phyloP scores from a whole-genome alignment of 2,888 invertebrate species.

The Eubasilissa splendida region DNA sequence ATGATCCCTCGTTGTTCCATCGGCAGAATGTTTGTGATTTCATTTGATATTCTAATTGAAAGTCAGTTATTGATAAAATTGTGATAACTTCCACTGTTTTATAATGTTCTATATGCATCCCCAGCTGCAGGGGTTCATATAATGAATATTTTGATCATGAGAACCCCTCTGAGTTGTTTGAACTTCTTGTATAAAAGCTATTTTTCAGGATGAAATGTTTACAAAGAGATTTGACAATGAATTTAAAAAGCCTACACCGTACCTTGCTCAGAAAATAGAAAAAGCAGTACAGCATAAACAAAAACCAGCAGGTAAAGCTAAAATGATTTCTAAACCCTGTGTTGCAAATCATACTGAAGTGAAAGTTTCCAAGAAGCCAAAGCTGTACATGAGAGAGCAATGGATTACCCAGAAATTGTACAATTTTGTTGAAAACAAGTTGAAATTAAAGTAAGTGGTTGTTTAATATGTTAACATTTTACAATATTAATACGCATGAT shows the following conservation, averaged over 20 bases:
- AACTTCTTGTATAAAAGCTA: too few species aligned
- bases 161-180: too few species aligned
- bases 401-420: conserved; percentile 69
- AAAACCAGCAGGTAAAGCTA: neutral
- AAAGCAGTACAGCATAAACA: conserved; percentile 2
- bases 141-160: too few species aligned
- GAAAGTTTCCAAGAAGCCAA: conserved; percentile 55
- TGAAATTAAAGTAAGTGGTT: conserved; percentile 66
- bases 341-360: conserved; percentile 11
- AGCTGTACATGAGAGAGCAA: conserved; percentile 65
- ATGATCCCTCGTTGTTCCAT: too few species aligned
- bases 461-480: neutral
- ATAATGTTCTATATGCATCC: too few species aligned
- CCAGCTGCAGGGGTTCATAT: too few species aligned
- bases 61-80: too few species aligned
- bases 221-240: neutral
- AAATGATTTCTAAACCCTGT: neutral
- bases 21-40: too few species aligned
- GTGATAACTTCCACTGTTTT: too few species aligned
- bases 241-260: neutral
- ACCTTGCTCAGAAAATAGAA: neutral
- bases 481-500: too few species aligned
- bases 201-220: conserved; percentile 35
- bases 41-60: too few species aligned
- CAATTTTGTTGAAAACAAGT: conserved; percentile 66